These are phyloP conservation scores for Chironomus tepperi DNA, from an alignment of 1,140 invertebrate species.

Conservation along the genomic window DNA sequence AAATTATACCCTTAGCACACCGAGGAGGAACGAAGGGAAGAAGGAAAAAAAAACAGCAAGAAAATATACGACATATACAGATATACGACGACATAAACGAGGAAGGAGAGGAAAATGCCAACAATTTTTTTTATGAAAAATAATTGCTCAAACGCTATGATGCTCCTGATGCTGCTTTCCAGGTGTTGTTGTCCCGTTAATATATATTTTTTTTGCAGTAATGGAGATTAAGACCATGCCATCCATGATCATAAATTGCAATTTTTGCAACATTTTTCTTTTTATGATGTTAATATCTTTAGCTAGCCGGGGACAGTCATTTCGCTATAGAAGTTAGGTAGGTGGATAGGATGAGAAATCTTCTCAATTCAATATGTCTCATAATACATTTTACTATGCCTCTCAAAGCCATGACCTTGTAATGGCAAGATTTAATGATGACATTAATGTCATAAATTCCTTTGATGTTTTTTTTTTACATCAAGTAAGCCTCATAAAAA, in stretches of 20 bases:
- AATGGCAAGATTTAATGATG: not conserved
- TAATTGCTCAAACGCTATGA: constrained; percentile 6
- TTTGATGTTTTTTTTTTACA: not conserved
- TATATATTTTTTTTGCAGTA: not conserved
- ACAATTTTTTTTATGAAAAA: constrained; percentile 24
- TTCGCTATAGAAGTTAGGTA: not conserved
- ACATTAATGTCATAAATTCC: constrained; percentile 8
- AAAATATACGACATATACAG: constrained; percentile 8
- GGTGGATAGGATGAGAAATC: not conserved
- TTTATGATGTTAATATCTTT: constrained; percentile 10
- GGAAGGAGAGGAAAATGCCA: constrained; percentile 1
- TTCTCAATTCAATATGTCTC: constrained; percentile 8
- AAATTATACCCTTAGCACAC: constrained; percentile 17
- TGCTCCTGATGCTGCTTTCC: constrained; percentile 14
- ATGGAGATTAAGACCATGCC: constrained; percentile 15
- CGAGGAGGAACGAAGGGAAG: not conserved
- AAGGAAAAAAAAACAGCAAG: not conserved
- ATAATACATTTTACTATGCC: not conserved
- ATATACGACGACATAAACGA: not conserved
- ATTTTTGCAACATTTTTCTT: constrained; percentile 17
- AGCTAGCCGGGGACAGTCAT: not conserved
- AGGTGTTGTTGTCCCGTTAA: not conserved
- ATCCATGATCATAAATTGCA: constrained; percentile 22
- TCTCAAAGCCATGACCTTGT: not conserved
- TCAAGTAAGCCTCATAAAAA: constrained; percentile 8